Evolutionary conservation across 2,888 invertebrate genomes (phyloP), one percentile per base, ranked within the genome.

Genomic region (Diplazon laetatorius): DNA sequence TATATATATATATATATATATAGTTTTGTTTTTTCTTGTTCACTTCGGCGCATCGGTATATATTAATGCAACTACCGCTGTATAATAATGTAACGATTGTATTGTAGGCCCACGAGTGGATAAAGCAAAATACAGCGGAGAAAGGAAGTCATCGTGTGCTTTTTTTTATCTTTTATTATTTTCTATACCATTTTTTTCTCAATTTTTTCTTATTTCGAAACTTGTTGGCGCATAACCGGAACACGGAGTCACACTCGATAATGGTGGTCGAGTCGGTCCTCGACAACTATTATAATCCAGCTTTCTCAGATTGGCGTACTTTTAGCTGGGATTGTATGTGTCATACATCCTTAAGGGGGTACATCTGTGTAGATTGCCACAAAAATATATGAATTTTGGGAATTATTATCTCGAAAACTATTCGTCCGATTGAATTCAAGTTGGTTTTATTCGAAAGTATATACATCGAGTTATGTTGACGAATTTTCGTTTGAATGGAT

Each of bases 21-120:
- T n/a, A n/a, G n/a, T n/a, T n/a, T n/a, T n/a, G n/a, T n/a, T 66
- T 70, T 75, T 75, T 44, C 71, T 68, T 52, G 70, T 62, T 71
- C 62, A 66, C 35, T 71, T 78, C 71, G 48, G 68, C 71, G 71
- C 60, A 63, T 78, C 71, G 48, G 55, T 62, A n/a, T n/a, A n/a
- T n/a, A 62, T 74, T 71, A 66, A 68, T 69, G 39, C 59, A 73
- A 59, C 55, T 65, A 39, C 35, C 42, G 22, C 25, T n/a, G 39
- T 68, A 55, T 18, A 42, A 52, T 68, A 44, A 68, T 42, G 22
- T 42, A 68, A 66, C 25, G 25, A 68, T n/a, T n/a, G n/a, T n/a
- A 30, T 25, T 12, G n/a, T 66, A 14, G 39, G 16, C 66, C 22
- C 25, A 39, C 52, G 16, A 39, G 39, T 39, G 25, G 39, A 66